phyloP scores from a whole-genome alignment of 2,113 vertebrate genomes.

The Myodes glareolus region DNA sequence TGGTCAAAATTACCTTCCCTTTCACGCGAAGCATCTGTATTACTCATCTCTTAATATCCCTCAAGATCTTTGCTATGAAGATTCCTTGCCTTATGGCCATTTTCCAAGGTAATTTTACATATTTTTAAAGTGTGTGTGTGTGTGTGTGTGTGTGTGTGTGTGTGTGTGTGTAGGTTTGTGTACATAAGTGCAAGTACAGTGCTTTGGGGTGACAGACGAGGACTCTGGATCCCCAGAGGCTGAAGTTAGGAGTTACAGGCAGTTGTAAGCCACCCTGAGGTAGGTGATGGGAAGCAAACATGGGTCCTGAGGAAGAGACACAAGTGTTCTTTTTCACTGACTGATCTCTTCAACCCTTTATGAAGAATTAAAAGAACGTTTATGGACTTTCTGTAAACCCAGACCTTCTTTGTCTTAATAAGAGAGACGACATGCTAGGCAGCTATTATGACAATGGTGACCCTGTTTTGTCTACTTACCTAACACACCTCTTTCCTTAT shows the following conservation, averaged over 20 bases:
- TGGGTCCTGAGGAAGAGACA: background rate
- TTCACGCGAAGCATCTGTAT: background rate
- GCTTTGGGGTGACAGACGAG: background rate
- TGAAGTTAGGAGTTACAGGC: background rate
- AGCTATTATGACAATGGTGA: background rate
- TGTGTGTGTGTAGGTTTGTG: background rate
- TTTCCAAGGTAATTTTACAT: background rate
- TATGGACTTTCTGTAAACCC: constrained; percentile 21
- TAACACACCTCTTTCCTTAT: background rate
- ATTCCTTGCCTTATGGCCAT: background rate
- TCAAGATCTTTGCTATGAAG: background rate
- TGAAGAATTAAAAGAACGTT: constrained; percentile 27
- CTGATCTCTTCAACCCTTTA: background rate
- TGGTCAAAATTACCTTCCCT: background rate
- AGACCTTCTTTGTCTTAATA: constrained; percentile 42
- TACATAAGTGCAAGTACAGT: background rate
- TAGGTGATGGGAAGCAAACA: background rate
- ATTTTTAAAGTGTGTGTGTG: background rate
- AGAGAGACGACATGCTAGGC: background rate
- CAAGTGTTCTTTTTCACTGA: background rate
- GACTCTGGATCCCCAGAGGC: background rate
- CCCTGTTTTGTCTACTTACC: background rate
- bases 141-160: background rate
- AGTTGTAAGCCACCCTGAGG: background rate
- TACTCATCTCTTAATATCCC: background rate